A percentile compares a stretch with the other conserved stretches of the same genome.
Evolutionary conservation across 2,797 vertebrate species (phyloP).

Genomic region (Hippoglossus hippoglossus): DNA sequence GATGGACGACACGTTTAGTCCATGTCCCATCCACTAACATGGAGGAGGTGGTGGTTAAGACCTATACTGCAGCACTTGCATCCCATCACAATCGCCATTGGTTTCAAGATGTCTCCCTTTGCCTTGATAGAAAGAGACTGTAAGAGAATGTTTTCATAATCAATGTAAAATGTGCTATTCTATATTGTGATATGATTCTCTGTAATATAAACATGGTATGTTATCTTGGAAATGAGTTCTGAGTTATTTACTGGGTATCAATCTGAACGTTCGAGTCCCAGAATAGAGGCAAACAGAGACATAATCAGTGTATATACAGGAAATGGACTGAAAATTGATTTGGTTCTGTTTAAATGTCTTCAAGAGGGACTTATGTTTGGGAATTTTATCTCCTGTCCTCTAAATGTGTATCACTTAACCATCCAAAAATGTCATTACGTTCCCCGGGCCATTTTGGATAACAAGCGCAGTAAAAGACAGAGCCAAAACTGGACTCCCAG

Average conservation of each 20-base stretch:
- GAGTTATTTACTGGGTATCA: conserved; percentile 3
- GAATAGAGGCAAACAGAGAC: too few relatives aligned
- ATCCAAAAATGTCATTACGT: conserved; percentile 23
- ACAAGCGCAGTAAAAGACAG: conserved; percentile 15
- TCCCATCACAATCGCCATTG: neutral
- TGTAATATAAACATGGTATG: too few relatives aligned
- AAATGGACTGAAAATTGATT: neutral
- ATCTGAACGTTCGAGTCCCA: neutral
- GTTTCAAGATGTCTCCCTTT: neutral
- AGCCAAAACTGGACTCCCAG: conserved; percentile 5
- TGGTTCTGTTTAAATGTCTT: neutral
- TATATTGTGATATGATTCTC: too few relatives aligned
- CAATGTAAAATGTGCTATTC: too few relatives aligned
- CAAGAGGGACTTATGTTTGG: neutral
- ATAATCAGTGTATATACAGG: neutral
- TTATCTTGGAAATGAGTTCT: neutral
- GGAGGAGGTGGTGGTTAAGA: too few relatives aligned
- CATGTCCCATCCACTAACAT: too few relatives aligned
- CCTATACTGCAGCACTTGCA: too few relatives aligned
- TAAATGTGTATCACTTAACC: conserved; percentile 10
- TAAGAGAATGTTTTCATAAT: too few relatives aligned
- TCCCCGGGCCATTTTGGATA: conserved; percentile 22
- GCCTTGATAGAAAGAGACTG: neutral
- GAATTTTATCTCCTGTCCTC: neutral
- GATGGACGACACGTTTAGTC: neutral